Percentiles rank a stretch among this genome's conserved stretches.
phyloP scores from a whole-genome alignment of 2,888 invertebrate species.

The Diachrysia chrysitis region DNA sequence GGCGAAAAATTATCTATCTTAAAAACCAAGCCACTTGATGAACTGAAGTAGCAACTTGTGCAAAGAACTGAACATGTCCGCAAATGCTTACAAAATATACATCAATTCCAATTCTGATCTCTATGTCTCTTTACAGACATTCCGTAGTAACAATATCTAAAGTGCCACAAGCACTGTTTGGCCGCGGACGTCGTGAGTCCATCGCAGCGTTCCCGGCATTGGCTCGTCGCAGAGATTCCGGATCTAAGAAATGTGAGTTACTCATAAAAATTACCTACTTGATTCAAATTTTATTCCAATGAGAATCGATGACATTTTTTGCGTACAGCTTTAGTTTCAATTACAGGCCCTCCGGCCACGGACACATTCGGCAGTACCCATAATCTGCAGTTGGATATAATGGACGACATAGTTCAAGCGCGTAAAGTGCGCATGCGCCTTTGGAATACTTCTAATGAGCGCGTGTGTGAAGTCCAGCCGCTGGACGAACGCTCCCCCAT shows the following conservation, averaged over 20 bases:
- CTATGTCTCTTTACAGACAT: conserved; percentile 88
- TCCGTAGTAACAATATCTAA: conserved; percentile 96
- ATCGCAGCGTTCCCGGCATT: conserved; percentile 93
- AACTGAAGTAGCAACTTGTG: too few relatives aligned
- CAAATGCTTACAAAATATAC: background rate
- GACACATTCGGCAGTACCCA: conserved; percentile 93
- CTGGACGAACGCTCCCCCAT: conserved; percentile 91
- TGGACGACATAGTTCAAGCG: conserved; percentile 96
- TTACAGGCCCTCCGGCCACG: conserved; percentile 92
- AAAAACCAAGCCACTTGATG: too few relatives aligned
- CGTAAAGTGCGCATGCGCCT: conserved; percentile 95
- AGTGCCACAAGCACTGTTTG: conserved; percentile 93
- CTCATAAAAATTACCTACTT: background rate
- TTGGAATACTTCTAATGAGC: conserved; percentile 94
- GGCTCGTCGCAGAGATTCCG: conserved; percentile 83
- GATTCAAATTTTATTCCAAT: background rate
- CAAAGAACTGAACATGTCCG: too few relatives aligned
- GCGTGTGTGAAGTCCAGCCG: conserved; percentile 95
- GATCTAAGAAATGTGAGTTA: conserved; percentile 82
- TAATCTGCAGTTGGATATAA: conserved; percentile 95
- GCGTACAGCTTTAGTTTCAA: conserved; percentile 41
- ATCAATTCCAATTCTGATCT: background rate
- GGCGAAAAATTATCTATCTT: background rate
- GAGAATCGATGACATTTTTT: conserved; percentile 25
- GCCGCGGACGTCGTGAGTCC: conserved; percentile 94